Evolutionary conservation across 1,140 invertebrate species (phyloP).

Genomic region (Matsumurasca onukii): DNA sequence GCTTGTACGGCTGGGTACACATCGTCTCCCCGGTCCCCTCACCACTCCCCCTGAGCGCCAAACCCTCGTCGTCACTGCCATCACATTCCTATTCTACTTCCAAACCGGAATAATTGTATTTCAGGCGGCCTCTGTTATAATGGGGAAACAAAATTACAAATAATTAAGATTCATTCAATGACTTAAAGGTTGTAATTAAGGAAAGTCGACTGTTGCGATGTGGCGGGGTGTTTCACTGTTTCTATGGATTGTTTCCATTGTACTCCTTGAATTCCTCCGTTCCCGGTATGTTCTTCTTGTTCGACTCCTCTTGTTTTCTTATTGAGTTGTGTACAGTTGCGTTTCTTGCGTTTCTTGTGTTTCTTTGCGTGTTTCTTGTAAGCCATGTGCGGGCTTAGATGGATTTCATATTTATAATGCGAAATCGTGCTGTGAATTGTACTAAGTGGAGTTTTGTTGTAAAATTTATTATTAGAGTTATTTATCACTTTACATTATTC

Average conservation of each 20-base stretch:
- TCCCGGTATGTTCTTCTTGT: too few species aligned
- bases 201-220: constrained; percentile 28
- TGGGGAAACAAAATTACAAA: constrained; percentile 35
- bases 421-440: too few species aligned
- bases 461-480: too few species aligned
- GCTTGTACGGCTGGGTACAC: constrained; percentile 24
- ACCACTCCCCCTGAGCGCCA: constrained; percentile 8
- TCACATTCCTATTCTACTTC: constrained; percentile 27
- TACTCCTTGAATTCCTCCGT: background rate
- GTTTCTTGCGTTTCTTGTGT: too few species aligned
- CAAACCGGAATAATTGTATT: constrained; percentile 29
- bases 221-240: background rate
- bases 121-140: constrained; percentile 25
- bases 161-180: constrained; percentile 38
- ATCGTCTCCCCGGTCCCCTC: constrained; percentile 24
- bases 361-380: too few species aligned
- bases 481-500: too few species aligned
- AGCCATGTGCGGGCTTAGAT: too few species aligned
- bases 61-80: constrained; percentile 1
- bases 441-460: too few species aligned
- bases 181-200: constrained; percentile 36
- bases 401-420: too few species aligned
- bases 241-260: constrained; percentile 19
- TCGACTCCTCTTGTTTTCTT: too few species aligned
- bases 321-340: too few species aligned